Evolutionary conservation across 2,888 invertebrate genomes (phyloP).

Genomic region (Acronicta alni): DNA sequence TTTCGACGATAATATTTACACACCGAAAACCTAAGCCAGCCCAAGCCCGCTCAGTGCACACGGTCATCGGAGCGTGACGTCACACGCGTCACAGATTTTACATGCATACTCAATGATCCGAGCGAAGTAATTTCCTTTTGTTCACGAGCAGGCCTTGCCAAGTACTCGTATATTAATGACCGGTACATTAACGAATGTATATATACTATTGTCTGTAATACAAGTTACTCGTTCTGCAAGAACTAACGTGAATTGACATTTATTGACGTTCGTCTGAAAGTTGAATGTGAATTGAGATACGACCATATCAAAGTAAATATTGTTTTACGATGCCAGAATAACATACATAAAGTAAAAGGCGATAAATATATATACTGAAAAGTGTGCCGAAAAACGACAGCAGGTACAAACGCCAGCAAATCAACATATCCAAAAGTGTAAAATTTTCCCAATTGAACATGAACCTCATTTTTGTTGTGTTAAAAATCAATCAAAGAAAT

Average conservation of each 20-base stretch:
- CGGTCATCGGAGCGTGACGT: slow-evolving; percentile 46
- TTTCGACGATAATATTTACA: not conserved
- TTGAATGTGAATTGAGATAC: too few relatives aligned
- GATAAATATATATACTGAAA: too few relatives aligned
- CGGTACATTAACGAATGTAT: slow-evolving; percentile 24
- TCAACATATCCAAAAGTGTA: too few relatives aligned
- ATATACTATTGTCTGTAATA: slow-evolving; percentile 20
- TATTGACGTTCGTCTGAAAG: too few relatives aligned
- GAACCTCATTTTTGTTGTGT: too few relatives aligned
- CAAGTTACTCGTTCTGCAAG: slow-evolving; percentile 11
- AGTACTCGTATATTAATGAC: slow-evolving; percentile 37
- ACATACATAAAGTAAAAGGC: too few relatives aligned
- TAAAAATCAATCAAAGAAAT: too few relatives aligned
- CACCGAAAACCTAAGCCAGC: not conserved
- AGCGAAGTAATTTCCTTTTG: slow-evolving; percentile 53
- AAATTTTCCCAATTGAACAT: too few relatives aligned
- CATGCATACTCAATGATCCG: slow-evolving; percentile 52
- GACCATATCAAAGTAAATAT: too few relatives aligned
- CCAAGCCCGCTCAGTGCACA: slow-evolving; percentile 4
- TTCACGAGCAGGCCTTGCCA: slow-evolving; percentile 41
- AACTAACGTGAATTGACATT: not conserved
- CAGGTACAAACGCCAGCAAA: too few relatives aligned
- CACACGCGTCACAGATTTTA: slow-evolving; percentile 56
- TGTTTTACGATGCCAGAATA: too few relatives aligned
- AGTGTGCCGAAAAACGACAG: too few relatives aligned